Evolutionary conservation across 2,797 vertebrate species (phyloP).

Genomic region (Etheostoma nigrum): DNA sequence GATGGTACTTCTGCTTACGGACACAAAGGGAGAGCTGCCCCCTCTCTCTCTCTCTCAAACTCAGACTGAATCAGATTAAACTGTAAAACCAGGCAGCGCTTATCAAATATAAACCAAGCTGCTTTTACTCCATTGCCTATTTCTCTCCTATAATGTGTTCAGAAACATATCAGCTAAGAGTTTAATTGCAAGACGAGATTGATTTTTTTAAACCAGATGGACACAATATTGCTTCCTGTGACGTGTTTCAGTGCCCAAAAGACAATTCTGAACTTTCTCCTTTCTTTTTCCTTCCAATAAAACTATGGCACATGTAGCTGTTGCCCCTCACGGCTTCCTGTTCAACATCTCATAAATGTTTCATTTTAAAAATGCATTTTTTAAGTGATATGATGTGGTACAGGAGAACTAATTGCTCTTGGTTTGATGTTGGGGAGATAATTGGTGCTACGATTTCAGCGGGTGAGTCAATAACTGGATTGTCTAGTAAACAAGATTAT

Average conservation of each 20-base stretch:
- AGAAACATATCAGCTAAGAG: no score
- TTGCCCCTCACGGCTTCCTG: background rate
- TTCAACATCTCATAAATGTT: conserved; percentile 8
- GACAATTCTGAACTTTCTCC: background rate
- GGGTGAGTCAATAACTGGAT: conserved; percentile 17
- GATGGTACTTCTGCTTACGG: no score
- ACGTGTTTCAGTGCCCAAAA: background rate
- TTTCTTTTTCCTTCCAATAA: background rate
- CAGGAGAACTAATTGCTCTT: conserved; percentile 1
- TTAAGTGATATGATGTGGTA: conserved; percentile 1
- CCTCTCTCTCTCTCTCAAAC: no score
- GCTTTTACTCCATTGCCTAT: no score
- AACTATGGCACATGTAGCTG: background rate
- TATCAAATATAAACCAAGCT: no score
- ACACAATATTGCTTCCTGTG: no score
- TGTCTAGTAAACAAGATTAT: conserved; percentile 29
- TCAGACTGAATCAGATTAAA: no score
- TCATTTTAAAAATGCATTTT: background rate
- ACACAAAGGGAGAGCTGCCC: no score
- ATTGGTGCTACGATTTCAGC: background rate
- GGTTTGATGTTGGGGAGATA: background rate
- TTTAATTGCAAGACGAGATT: no score
- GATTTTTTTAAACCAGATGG: no score
- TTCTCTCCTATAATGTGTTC: no score
- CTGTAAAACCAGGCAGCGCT: no score